Percentiles rank a stretch among this genome's conserved stretches.
Evolutionary conservation across 1,140 invertebrate genomes (phyloP).

Genomic region (Pararge aegeria): DNA sequence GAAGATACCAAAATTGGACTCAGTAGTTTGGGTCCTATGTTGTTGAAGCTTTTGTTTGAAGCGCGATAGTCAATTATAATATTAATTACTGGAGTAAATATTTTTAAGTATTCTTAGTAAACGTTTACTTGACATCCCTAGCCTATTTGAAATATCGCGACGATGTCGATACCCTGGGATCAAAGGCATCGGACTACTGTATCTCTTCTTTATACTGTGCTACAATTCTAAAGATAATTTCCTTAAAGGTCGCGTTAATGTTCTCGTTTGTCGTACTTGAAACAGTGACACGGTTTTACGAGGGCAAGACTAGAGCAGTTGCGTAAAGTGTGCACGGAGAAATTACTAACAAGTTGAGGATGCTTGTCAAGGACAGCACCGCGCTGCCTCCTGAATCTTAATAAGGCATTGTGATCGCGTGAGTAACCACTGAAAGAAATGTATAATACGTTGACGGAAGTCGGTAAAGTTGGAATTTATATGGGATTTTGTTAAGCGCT

Average conservation of each 20-base stretch:
- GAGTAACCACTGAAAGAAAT: neutral
- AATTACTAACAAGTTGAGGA: slow-evolving; percentile 64
- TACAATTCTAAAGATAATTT: neutral
- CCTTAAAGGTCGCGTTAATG: slow-evolving; percentile 7
- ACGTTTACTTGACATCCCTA: no score
- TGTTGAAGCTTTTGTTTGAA: no score
- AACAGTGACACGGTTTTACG: slow-evolving; percentile 68
- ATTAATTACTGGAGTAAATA: no score
- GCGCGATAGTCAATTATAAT: no score
- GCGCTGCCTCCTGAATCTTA: slow-evolving; percentile 41
- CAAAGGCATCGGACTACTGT: no score
- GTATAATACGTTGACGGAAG: neutral
- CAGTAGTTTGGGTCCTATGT: no score
- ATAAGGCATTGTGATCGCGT: slow-evolving; percentile 26
- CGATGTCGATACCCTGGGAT: no score
- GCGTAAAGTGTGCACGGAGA: slow-evolving; percentile 57
- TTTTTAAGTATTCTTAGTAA: no score
- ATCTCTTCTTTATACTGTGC: no score
- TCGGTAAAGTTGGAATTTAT: neutral
- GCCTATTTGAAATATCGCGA: no score
- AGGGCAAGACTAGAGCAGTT: slow-evolving; percentile 60
- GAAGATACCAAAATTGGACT: no score
- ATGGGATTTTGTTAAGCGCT: no score
- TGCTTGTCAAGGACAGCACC: slow-evolving; percentile 53
- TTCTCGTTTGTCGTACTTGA: slow-evolving; percentile 54